These are phyloP conservation scores for Artibeus lituratus DNA, from an alignment of 2,797 vertebrate species.

Conservation along the genomic window DNA sequence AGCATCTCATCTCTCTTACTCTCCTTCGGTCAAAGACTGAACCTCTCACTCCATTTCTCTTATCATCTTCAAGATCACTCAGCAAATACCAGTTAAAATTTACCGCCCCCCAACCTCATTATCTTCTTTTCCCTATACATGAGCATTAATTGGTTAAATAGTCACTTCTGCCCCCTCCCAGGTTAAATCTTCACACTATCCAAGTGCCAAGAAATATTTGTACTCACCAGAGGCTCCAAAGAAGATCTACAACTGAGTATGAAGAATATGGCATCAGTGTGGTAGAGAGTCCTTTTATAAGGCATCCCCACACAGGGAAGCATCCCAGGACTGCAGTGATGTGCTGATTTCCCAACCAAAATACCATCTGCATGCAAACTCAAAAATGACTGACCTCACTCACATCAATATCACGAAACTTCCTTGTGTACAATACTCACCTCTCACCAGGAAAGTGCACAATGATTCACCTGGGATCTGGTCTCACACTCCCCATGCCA, in stretches of 20 bases:
- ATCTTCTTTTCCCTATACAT: neutral
- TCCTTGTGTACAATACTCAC: neutral
- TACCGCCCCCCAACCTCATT: neutral
- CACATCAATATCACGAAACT: neutral
- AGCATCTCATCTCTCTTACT: neutral
- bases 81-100: neutral
- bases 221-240: conserved; percentile 13
- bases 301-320: neutral
- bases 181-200: neutral
- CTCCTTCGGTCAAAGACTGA: neutral
- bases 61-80: neutral
- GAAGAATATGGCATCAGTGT: neutral
- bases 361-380: neutral
- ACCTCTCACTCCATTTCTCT: neutral
- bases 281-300: neutral
- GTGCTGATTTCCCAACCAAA: conserved; percentile 39
- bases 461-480: neutral
- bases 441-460: no score
- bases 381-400: neutral
- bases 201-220: neutral
- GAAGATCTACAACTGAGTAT: neutral
- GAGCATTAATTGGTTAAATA: neutral
- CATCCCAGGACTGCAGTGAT: neutral
- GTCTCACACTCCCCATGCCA: neutral
- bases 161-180: neutral